Evolutionary conservation across 2,113 vertebrate genomes (phyloP), one percentile per base, ranked within the genome.

Genomic region (Telmatochromis sp.): DNA sequence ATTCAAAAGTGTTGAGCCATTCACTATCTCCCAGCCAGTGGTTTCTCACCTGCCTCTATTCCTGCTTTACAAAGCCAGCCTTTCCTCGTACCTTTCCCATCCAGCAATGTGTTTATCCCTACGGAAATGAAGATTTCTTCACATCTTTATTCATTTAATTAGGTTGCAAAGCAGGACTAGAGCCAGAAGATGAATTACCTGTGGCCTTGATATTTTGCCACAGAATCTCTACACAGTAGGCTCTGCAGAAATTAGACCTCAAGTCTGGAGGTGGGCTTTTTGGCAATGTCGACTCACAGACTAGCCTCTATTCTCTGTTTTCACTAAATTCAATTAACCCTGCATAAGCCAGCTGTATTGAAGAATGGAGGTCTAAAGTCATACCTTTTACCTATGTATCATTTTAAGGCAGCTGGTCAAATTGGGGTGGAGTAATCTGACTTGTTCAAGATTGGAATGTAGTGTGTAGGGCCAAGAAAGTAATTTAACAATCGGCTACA

Each of bases 141-240:
- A 92, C 88, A 92, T 93, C 94, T 93, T 94, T 90, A 92, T 92
- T 95, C 91, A 90, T 94, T 94, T 94, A 94, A 96, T 96, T 95
- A 92, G 90, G 91, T 88, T 85, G 82, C 92, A 91, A 93, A 92
- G 90, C 89, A 86, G 89, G 83, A 87, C 91, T 86, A 14, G 84
- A 88, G 87, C 87, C 89, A 87, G 90, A 93, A 93, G 92, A 96
- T 94, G 83, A 94, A 95, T 95, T 93, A 95, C 92, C 91, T 91
- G 88, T 92, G 90, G 93, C 93, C 85, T 93, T 95, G 91, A 94
- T 93, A 84, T 85, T 90, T 85, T 93, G 90, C 92, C 86, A 89
- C 84, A 73, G 85, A 93, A 84, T 91, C 35, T 89, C 63, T 47
- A 86, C 83, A 73, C 92, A 89, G 86, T 89, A 87, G 90, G 85